Evolutionary conservation across 2,888 invertebrate genomes (phyloP).

Genomic region (Halictus quadricinctus): DNA sequence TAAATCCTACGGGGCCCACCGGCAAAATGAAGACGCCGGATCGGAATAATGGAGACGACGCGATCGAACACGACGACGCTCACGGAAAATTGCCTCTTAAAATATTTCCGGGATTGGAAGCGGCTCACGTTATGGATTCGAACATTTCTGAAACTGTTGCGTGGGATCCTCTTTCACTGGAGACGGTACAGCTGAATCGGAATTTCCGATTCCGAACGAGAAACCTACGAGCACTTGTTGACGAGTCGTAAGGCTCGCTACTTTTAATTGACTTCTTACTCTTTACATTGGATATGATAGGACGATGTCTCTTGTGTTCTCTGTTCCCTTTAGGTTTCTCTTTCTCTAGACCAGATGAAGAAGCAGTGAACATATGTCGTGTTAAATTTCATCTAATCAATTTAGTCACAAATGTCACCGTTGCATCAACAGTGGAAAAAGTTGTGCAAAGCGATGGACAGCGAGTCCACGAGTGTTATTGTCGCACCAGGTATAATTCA

Average conservation of each 20-base stretch:
- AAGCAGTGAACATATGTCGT: no score
- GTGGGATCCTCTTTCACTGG: neutral
- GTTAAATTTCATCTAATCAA: no score
- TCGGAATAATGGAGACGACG: constrained; percentile 10
- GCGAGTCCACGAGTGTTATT: neutral
- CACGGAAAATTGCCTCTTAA: neutral
- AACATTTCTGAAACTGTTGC: neutral
- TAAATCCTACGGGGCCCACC: constrained; percentile 11
- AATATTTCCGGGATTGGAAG: neutral
- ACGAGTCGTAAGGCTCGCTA: neutral
- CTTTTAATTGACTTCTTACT: no score
- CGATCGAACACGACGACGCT: neutral
- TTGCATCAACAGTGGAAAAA: neutral
- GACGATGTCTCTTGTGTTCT: neutral
- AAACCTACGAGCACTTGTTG: neutral
- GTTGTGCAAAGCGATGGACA: neutral
- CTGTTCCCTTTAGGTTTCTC: no score
- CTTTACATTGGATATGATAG: no score
- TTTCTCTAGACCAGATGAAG: no score
- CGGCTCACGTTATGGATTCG: no score
- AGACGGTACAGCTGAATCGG: neutral
- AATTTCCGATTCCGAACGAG: neutral
- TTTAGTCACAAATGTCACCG: no score
- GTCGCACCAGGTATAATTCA: neutral
- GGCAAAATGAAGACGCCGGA: neutral